These are phyloP conservation scores for Sitodiplosis mosellana DNA, from an alignment of 1,140 invertebrate species.

Conservation along the genomic window DNA sequence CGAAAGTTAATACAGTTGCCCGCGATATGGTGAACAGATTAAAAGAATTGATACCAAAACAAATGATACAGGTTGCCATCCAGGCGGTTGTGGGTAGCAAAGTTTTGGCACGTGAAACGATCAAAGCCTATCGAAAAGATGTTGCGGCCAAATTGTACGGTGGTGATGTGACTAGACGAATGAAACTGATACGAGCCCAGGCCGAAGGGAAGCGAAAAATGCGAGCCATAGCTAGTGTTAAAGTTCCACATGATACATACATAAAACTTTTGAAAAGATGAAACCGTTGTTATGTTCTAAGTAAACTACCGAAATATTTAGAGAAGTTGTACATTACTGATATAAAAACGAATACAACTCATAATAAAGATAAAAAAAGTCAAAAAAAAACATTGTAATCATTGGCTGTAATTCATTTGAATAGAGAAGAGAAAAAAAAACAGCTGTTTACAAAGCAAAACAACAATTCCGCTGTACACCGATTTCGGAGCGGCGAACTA, in stretches of 20 bases:
- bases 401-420: too few relatives aligned
- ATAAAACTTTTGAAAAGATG: constrained; percentile 78
- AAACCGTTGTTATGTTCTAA: constrained; percentile 10
- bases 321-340: background rate
- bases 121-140: constrained; percentile 79
- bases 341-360: constrained; percentile 16
- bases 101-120: constrained; percentile 68
- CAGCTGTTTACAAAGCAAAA: too few relatives aligned
- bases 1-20: constrained; percentile 45
- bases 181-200: constrained; percentile 78
- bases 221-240: constrained; percentile 76
- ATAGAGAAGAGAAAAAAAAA: too few relatives aligned
- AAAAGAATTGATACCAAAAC: constrained; percentile 75
- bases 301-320: background rate
- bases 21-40: constrained; percentile 56
- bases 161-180: constrained; percentile 75
- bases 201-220: constrained; percentile 86
- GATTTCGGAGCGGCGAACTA: too few relatives aligned
- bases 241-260: constrained; percentile 82
- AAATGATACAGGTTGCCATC: constrained; percentile 71
- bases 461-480: too few relatives aligned
- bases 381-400: too few relatives aligned
- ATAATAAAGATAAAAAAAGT: too few relatives aligned
- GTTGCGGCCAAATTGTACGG: constrained; percentile 90
- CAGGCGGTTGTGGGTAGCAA: constrained; percentile 72